Base-by-base conservation (phyloP, 2,113 vertebrate genomes). In the Apistogramma diplotaenia region DNA sequence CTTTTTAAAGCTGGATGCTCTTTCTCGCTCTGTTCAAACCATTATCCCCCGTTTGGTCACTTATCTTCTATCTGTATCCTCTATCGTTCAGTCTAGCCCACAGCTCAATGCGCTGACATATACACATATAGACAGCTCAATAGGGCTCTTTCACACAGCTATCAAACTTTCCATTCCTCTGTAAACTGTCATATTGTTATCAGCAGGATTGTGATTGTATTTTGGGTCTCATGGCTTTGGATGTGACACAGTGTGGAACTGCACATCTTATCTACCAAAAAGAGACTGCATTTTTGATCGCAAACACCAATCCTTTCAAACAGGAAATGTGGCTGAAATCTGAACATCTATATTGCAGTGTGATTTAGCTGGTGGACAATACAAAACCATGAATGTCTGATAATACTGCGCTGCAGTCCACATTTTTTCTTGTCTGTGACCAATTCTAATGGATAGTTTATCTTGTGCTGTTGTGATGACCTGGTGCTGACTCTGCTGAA, bases 181-280 rank as follows among this genome's bases (percentile, higher is more conserved):
- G 80, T 87, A 88, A 85, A 87, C 85, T 86, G 85, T 89, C 84
- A 89, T 55, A 87, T 81, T 89, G 62, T 87, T 85, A 90, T 87
- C 81, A 78, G 74, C 55, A 9, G 81, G 84, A 74, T 37, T 82
- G 49, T 78, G 76, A 75, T 80, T 67, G 16, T 87, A 74, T 85
- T 77, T 82, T 21, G 19, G n/a, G 37, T 72, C 43, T 55, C 15
- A n/a, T 61, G 70, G 74, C 55, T 85, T 83, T 83, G 54, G 59
- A 82, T 82, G 73, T 76, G 57, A 85, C 51, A 21, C 49, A 21
- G 54, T 70, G 51, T 76, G 67, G 40, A 84, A 87, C 25, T 19
- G 65, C 35, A 49, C 49, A 82, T 76, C 71, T 88, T 88, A 89
- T 83, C 85, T 78, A 5, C 15, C 15, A 59, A 78, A 83, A 46